A percentile compares a stretch with the other conserved stretches of the same genome.
phyloP scores from a whole-genome alignment of 1,140 invertebrate species.

The Idris sp. region DNA sequence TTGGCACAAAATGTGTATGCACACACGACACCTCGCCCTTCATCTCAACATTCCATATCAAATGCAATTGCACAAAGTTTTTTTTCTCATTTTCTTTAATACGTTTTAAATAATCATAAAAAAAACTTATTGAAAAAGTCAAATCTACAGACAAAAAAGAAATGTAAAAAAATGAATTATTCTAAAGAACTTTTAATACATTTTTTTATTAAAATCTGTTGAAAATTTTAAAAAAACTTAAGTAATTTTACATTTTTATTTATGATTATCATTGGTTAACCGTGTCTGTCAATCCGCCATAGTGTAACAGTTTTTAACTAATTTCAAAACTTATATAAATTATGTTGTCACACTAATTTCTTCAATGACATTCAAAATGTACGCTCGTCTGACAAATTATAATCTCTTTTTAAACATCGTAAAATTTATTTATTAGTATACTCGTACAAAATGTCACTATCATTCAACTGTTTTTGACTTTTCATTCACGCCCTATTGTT shows the following conservation, averaged over 20 bases:
- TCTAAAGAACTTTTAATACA: too few species aligned
- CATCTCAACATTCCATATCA: constrained; percentile 31
- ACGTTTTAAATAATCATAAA: neutral
- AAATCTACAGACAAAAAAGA: constrained; percentile 4
- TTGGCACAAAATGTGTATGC: constrained; percentile 48
- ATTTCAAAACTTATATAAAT: constrained; percentile 29
- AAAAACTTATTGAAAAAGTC: constrained; percentile 1
- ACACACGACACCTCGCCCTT: constrained; percentile 41
- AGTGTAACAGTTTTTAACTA: constrained; percentile 29
- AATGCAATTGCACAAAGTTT: constrained; percentile 26
- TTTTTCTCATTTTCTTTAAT: neutral
- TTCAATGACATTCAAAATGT: constrained; percentile 34
- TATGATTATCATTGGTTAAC: constrained; percentile 23
- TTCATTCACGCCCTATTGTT: neutral
- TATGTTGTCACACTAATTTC: constrained; percentile 24
- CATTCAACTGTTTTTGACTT: neutral
- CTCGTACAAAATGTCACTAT: neutral
- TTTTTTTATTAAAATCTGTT: too few species aligned
- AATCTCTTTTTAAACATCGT: constrained; percentile 16
- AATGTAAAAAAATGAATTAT: too few species aligned
- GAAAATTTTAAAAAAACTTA: too few species aligned
- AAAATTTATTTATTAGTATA: constrained; percentile 24
- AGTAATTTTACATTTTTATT: constrained; percentile 5
- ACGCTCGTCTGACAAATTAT: constrained; percentile 18
- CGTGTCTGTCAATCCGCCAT: constrained; percentile 21